phyloP scores from a whole-genome alignment of 2,113 vertebrate species.

The Psilopsiagon aymara region DNA sequence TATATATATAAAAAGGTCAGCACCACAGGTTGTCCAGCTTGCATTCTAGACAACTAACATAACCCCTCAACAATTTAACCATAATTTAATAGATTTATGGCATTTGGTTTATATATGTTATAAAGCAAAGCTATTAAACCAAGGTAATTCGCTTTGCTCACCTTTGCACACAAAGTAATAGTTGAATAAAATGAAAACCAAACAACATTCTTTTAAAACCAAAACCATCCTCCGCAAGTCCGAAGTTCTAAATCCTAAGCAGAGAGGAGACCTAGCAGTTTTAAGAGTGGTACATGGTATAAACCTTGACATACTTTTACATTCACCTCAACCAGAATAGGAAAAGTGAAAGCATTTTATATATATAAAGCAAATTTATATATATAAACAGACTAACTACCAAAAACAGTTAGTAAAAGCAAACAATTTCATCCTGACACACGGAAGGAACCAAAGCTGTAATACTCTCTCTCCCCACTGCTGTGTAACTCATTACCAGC shows the following conservation, averaged over 20 bases:
- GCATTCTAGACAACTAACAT: conserved; percentile 70
- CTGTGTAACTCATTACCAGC: conserved; percentile 6
- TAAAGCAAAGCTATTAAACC: conserved; percentile 76
- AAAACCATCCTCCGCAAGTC: conserved; percentile 59
- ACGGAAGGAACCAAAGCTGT: background rate
- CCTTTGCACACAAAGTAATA: conserved; percentile 71
- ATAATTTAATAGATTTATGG: conserved; percentile 78
- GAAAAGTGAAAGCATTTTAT: conserved; percentile 78
- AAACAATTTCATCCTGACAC: conserved; percentile 57
- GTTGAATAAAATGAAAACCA: conserved; percentile 66
- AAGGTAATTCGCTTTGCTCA: conserved; percentile 76
- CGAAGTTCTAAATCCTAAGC: conserved; percentile 58
- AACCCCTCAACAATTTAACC: conserved; percentile 72
- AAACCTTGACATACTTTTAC: conserved; percentile 75
- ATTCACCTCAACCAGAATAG: conserved; percentile 77
- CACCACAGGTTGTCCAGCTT: conserved; percentile 77
- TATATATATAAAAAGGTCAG: conserved; percentile 79
- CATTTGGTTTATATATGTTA: conserved; percentile 80
- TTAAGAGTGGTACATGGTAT: conserved; percentile 66
- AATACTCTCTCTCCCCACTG: conserved; percentile 10
- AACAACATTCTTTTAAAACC: conserved; percentile 68
- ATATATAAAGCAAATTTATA: conserved; percentile 75
- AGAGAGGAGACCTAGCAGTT: conserved; percentile 59
- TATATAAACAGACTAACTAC: conserved; percentile 77
- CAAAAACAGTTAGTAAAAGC: conserved; percentile 69